Base-by-base conservation (phyloP, 2,113 vertebrate genomes). In the Cyphomyrus plagiostoma region DNA sequence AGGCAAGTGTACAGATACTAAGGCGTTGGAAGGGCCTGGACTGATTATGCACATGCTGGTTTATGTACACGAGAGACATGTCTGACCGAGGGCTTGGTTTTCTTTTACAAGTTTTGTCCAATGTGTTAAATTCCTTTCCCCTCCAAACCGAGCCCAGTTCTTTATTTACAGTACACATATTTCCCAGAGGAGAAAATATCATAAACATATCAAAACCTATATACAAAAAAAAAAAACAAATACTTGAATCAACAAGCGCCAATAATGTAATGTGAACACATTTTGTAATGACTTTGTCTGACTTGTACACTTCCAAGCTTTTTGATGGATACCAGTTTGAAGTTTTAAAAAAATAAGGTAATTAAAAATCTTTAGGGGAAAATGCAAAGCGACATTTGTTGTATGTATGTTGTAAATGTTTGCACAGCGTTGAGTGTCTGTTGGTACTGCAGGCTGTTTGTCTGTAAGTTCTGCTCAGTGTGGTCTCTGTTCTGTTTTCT, bases 211-310 rank as follows among this genome's bases (percentile, higher is more conserved):
- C 95, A 96, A 96, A 95, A 95, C 89, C 56, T 91, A 95, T 96
- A 96, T 96, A 96, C 97, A 95, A 97, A 97, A 96, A 97, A 97
- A 96, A 35, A 97, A 97, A 96, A 94, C 95, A 97, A 97, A 98
- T 98, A 99, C 97, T 99, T 99, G 98, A 99, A 99, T 97, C 96
- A 97, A 93, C 92, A 96, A 97, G 96, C 93, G 96, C 97, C 97
- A 97, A 97, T 97, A 97, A 95, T 93, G 95, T 97, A 98, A 98
- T 98, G 98, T 98, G 98, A 98, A 98, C 96, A 96, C 96, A 96
- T 95, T 95, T 95, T 96, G 95, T 89, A 92, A 95, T 95, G 88
- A 93, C 96, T 93, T 95, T 93, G 92, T 93, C 93, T 94, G 93
- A 93, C 91, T 93, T 91, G 90, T 94, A 97, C 95, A 96, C 94